Evolutionary conservation across 2,888 invertebrate species (phyloP), one percentile per base, ranked within the genome.

Genomic region (Stratiomys singularior): DNA sequence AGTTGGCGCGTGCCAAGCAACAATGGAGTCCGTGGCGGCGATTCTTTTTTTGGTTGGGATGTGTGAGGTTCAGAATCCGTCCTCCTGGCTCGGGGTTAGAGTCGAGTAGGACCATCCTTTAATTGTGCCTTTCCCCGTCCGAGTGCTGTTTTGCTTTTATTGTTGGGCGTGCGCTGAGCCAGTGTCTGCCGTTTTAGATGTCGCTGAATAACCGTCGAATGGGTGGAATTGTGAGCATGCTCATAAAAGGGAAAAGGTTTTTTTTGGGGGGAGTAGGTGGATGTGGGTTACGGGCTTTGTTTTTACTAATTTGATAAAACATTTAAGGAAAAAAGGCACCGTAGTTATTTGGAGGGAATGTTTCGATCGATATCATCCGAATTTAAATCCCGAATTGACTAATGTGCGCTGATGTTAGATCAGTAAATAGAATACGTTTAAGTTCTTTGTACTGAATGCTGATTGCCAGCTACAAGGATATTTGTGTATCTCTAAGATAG

Each of bases 11-110:
- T 58, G 58, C 58, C 58, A 25, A 23, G 74, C 74, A 74, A 74
- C 74, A 74, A 74, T 74, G 74, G 74, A 74, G 74, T 74, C 74
- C 37, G 21, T 13, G 30, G 37, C 23, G 7, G 18, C 15, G 37
- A 21, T 74, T 13, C 18, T 69, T 72, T 52, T 56, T n/a, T 58
- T 47, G 46, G 13, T 23, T 7, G 21, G 0, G 60, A 44, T 46
- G 27, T n/a, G 9, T 47, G 23, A 1, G 21, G 23, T 21, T 69
- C n/a, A 23, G 18, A 44, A n/a, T n/a, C 69, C 69, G 25, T 18
- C 69, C 69, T 28, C n/a, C 64, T 28, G 11, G 9, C 4, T 5
- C n/a, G 15, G 27, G n/a, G 46, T 4, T 13, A 11, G n/a, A 66
- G 9, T n/a, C n/a, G 21, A 15, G 11, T 9, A 13, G 46, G 15